phyloP scores from a whole-genome alignment of 2,797 vertebrate species.

The Esox lucius region DNA sequence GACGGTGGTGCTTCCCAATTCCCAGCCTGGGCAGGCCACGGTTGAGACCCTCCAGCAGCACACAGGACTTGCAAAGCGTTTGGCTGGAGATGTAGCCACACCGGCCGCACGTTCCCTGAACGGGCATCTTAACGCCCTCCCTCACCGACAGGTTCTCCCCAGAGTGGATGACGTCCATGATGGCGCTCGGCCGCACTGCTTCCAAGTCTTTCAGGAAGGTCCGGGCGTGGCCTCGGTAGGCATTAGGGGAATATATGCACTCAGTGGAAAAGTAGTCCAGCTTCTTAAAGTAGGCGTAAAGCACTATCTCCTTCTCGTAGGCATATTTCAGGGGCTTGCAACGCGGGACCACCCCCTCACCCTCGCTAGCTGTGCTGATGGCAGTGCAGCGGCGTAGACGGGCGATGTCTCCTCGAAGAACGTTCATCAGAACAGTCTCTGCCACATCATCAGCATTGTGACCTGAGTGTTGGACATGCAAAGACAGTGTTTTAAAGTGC shows the following conservation, averaged over 20 bases:
- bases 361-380: constrained; percentile 78
- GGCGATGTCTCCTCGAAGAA: constrained; percentile 85
- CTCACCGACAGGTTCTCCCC: constrained; percentile 84
- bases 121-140: constrained; percentile 68
- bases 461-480: constrained; percentile 59
- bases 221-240: constrained; percentile 86
- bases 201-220: constrained; percentile 83
- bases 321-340: constrained; percentile 88
- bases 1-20: constrained; percentile 84
- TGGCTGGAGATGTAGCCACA: constrained; percentile 90
- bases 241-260: constrained; percentile 89
- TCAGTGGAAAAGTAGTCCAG: constrained; percentile 92
- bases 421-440: constrained; percentile 90
- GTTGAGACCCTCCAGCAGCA: constrained; percentile 86
- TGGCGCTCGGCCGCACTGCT: constrained; percentile 79
- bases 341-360: constrained; percentile 80
- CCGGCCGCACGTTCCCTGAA: constrained; percentile 10
- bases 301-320: constrained; percentile 92
- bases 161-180: constrained; percentile 87
- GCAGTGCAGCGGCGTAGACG: constrained; percentile 81
- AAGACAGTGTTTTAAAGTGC: not conserved
- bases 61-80: constrained; percentile 85
- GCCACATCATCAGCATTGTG: constrained; percentile 89
- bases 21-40: constrained; percentile 84
- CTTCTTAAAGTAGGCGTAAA: constrained; percentile 90